Percentiles rank a stretch among this genome's conserved stretches.
Conservation (phyloP, 2,888 invertebrate genomes). For the Lysandra coridon region DNA sequence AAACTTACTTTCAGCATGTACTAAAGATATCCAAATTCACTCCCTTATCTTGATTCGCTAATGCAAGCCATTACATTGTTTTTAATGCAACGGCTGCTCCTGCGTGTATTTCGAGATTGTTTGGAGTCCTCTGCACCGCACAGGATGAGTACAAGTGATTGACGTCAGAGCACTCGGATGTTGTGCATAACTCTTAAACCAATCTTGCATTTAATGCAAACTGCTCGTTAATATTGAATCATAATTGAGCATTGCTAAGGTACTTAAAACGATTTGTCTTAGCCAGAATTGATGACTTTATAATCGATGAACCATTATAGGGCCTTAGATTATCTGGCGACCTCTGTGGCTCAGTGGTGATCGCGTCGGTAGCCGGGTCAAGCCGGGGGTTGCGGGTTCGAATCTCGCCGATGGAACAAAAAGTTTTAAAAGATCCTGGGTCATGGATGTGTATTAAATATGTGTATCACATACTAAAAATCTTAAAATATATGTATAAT, state of each 20-base stretch:
- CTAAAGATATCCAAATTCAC: background rate
- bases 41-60: background rate
- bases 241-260: background rate
- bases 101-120: constrained; percentile 18
- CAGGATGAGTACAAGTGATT: constrained; percentile 32
- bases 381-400: too few species aligned
- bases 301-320: background rate
- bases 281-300: background rate
- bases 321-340: background rate
- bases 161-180: constrained; percentile 39
- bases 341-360: too few species aligned
- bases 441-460: too few species aligned
- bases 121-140: constrained; percentile 6
- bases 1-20: background rate
- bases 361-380: too few species aligned
- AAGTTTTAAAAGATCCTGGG: too few species aligned
- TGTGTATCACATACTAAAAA: too few species aligned
- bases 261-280: background rate
- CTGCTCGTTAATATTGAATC: background rate
- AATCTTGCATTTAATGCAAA: constrained; percentile 12
- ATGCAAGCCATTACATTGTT: constrained; percentile 9
- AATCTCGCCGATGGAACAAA: too few species aligned
- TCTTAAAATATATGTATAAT: too few species aligned
- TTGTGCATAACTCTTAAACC: constrained; percentile 30
- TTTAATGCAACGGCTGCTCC: constrained; percentile 1